phyloP scores from a whole-genome alignment of 2,888 invertebrate species.

The Philopedon plagiatum region DNA sequence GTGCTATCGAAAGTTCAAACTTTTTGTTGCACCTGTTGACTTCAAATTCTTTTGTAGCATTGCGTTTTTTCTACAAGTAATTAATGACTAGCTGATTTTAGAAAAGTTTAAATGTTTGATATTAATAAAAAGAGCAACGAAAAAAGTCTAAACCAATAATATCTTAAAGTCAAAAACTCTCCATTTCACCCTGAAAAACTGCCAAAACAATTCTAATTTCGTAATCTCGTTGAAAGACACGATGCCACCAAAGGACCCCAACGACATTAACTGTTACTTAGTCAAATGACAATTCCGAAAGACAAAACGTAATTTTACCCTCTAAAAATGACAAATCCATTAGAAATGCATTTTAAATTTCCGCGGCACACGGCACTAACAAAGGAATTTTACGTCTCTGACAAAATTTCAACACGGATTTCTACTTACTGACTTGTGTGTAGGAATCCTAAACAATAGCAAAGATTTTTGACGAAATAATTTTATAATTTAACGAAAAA shows the following conservation, averaged over 20 bases:
- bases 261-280: slow-evolving; percentile 45
- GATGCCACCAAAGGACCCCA: slow-evolving; percentile 28
- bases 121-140: too few relatives aligned
- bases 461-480: slow-evolving; percentile 2
- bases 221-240: slow-evolving; percentile 24
- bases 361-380: slow-evolving; percentile 12
- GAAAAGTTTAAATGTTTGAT: too few relatives aligned
- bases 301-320: slow-evolving; percentile 42
- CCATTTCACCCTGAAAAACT: slow-evolving; percentile 19
- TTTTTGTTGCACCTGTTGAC: too few relatives aligned
- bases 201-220: slow-evolving; percentile 31
- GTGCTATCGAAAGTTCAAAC: too few relatives aligned
- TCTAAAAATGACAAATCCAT: slow-evolving; percentile 46
- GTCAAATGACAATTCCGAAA: slow-evolving; percentile 33
- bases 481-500: too few relatives aligned
- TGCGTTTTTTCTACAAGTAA: too few relatives aligned
- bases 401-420: slow-evolving; percentile 38
- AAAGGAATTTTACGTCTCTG: slow-evolving; percentile 31
- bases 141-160: too few relatives aligned
- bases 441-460: slow-evolving; percentile 13
- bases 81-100: too few relatives aligned
- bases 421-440: slow-evolving; percentile 29
- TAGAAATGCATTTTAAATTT: slow-evolving; percentile 43
- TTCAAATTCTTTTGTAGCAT: too few relatives aligned
- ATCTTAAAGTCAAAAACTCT: slow-evolving; percentile 7